Base-by-base conservation (phyloP, 2,888 invertebrate genomes). In the Lasioglossum pauxillum region DNA sequence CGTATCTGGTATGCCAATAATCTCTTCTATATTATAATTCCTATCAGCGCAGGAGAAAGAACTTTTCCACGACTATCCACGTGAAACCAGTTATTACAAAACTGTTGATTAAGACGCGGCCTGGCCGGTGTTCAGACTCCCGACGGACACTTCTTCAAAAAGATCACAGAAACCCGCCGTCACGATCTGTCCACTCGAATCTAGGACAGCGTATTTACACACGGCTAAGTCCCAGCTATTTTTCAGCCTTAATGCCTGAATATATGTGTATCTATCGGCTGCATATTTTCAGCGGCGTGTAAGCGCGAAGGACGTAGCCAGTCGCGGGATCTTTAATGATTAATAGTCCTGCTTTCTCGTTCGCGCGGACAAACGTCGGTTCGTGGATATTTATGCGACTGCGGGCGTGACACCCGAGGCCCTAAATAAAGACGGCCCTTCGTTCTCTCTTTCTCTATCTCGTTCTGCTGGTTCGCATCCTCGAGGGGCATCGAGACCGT, bases 331-430 rank as follows among this genome's bases (percentile, higher is more conserved):
- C 92, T 88, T 93, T 94, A 88, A 90, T 95, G 94, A 94, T 94
- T 94, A 94, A 95, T 94, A 94, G 92, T 90, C 90, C 85, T 83
- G 79, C 82, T 89, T 85, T 87, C 88, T 75, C 87, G 85, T 91
- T 85, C 84, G 84, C 91, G 82, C 87, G 90, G 87, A 91, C 92
- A 90, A 90, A 53, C 53, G 23, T 91, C 93, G 92, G 93, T 93
- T 93, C 90, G 91, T 91, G 89, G 91, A 93, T 94, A 93, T 94
- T 94, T 93, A 94, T 94, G 91, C 91, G 93, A 92, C 78, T 83
- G 82, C 86, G 74, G 72, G 84, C 82, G 83, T 82, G 31, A 64
- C 27, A 64, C 23, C 79, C 82, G 71, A 60, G 89, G 82, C 80
- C 73, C 88, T 84, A 88, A 89, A 91, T 91, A 92, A 93, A 91